Evolutionary conservation across 2,797 vertebrate species (phyloP), one percentile per base, ranked within the genome.

Genomic region (Bradypodion ventrale): DNA sequence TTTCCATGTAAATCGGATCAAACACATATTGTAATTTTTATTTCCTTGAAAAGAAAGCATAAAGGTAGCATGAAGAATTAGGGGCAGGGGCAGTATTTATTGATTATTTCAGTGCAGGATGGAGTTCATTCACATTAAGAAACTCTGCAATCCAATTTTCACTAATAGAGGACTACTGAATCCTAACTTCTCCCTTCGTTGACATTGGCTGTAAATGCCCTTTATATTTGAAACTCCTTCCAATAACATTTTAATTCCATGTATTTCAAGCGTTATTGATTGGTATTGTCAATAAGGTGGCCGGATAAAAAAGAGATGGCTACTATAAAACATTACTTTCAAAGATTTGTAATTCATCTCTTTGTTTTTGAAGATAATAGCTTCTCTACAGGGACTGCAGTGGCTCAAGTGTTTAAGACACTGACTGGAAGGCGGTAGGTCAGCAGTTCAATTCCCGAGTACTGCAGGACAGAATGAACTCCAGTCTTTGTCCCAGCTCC

Each of bases 1-100:
- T 88, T 94, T 92, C 84, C 91, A 93, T 93, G 93, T 93, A 90
- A 93, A 94, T 91, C 85, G 70, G 15, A 89, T 82, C 40, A 82
- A 87, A 77, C 80, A 84, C 89, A 85, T 90, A 91, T 29, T 42
- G 66, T 85, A 93, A 91, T 90, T 89, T n/a, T 77, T 78, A 89
- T 86, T 92, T 83, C 83, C 82, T 87, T 87, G 85, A 87, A 89
- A 87, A 63, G 52, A 56, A 15, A 15, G 7, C 79, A 37, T 87
- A 79, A 91, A 9, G n/a, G 59, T 83, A 85, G 80, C 91, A 90
- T 82, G 66, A 77, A 63, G 69, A n/a, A 37, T 65, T 52, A 42
- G 44, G 62, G 37, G 8, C 80, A 59, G 40, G 2, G 72, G 8
- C 29, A 66, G 87, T 29, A 1, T 35, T 85, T 94, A 93, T 69